Evolutionary conservation across 2,797 vertebrate species (phyloP), one percentile per base, ranked within the genome.

Genomic region (Acanthiza pusilla): DNA sequence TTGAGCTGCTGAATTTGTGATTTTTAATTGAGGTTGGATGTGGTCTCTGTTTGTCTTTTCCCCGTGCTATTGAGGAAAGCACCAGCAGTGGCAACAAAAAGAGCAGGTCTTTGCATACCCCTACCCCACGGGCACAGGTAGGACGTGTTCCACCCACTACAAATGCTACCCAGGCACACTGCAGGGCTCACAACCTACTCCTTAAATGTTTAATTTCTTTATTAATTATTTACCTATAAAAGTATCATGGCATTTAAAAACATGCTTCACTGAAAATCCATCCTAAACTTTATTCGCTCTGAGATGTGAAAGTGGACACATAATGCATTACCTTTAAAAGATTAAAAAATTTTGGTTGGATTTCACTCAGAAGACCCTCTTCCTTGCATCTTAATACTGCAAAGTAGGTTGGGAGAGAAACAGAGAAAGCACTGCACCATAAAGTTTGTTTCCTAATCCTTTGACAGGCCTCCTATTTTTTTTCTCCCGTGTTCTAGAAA

Each of bases 401-500:
- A 43, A 61, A 90, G 58, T 60, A 86, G 89, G 84, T 86, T 91
- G 82, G 36, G 48, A 73, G 51, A 78, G 76, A 73, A 91, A 81
- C 6, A 73, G 71, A 70, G 50, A 76, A 92, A 48, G 30, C 32
- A 70, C 55, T 94, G 74, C 82, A 61, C 45, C 75, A 83, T 77
- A 93, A 94, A 85, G 81, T 94, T 95, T 95, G 27, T 67, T 95
- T 96, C 93, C 72, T 93, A 88, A 90, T 97, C 90, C 62, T 95
- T 84, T 91, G 73, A 91, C 87, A 93, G 81, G 47, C 10, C 43
- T 84, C 61, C 55, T 95, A 34, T 92, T 90, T 89, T 67, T 94
- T 93, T 89, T 47, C 77, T 85, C 65, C 57, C 54, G 72, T 96
- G 79, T 94, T 94, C 81, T 66, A 58, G 43, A 89, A 92, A 96